Evolutionary conservation across 2,113 vertebrate species (phyloP), one percentile per base, ranked within the genome.

Genomic region (Melanostigma gelatinosum): DNA sequence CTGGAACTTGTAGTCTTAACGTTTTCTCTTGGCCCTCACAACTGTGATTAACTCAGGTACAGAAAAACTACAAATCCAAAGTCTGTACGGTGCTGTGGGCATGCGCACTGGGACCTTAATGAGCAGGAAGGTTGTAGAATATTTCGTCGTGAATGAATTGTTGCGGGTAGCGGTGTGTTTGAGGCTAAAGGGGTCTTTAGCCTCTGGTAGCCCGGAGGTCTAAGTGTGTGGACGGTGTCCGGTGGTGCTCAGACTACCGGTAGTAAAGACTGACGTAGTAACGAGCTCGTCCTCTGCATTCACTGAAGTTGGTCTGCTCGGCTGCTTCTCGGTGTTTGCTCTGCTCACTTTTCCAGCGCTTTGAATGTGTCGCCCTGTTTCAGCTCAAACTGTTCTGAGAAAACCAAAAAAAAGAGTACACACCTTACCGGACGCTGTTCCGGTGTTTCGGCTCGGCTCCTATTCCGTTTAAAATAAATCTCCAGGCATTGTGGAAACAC

Each of bases 1-100:
- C 89, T 94, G 91, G 93, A 91, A 92, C 91, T 92, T 94, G 94
- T 95, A 94, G 93, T 94, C 91, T 92, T 84, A 63, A 52, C 15
- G 68, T 79, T 88, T 85, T 80, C 40, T 68, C 72, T 66, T 73
- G 79, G 76, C 80, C 85, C 84, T 85, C 73, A 22, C 80, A 81
- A 81, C 69, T 74, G 80, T 54, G 79, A 92, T 87, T 83, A 89
- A 84, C 78, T 84, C 82, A 83, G 82, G 87, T 86, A 78, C 61
- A 62, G 79, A 89, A 72, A 91, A 92, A 95, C 93, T 94, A 94
- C 94, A 95, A 92, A 87, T 74, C 64, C 83, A 72, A 91, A 84
- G 84, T 89, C 88, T 83, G 76, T 76, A 62, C 42, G 72, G 63
- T 40, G 27, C 40, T 3, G 1, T 0, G 81, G 64, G 91, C 94